Evolutionary conservation across 2,797 vertebrate species (phyloP).

Genomic region (Myotis pilosus): DNA sequence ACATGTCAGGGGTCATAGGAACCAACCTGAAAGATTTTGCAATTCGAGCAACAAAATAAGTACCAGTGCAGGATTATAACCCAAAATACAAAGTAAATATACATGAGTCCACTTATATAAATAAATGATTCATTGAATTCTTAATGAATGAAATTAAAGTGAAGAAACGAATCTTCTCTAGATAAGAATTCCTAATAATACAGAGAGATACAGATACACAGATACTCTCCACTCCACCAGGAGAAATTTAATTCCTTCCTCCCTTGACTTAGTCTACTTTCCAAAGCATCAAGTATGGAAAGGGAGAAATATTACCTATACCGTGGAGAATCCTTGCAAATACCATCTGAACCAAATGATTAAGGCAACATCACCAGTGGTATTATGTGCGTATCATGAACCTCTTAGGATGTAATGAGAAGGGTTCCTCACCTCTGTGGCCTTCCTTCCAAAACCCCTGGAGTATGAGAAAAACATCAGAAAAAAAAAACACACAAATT

Average conservation of each 20-base stretch:
- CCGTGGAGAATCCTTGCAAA: neutral
- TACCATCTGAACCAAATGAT: neutral
- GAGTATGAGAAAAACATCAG: neutral
- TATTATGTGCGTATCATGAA: neutral
- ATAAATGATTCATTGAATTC: neutral
- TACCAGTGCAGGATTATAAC: neutral
- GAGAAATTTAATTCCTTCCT: neutral
- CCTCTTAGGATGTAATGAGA: neutral
- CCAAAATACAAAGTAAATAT: neutral
- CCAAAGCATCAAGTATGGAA: neutral
- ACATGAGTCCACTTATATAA: neutral
- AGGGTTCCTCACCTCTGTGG: neutral
- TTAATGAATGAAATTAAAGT: neutral
- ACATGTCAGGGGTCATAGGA: neutral
- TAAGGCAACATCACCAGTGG: neutral
- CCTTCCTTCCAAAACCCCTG: neutral
- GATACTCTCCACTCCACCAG: neutral
- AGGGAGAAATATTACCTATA: neutral
- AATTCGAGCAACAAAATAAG: neutral
- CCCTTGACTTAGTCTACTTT: neutral
- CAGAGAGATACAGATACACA: neutral
- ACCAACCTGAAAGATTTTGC: neutral
- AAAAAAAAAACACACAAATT: neutral
- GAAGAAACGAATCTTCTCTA: neutral
- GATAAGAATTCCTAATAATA: neutral